Base-by-base conservation (phyloP, 2,888 invertebrate genomes). In the Cylloceria caligata region DNA sequence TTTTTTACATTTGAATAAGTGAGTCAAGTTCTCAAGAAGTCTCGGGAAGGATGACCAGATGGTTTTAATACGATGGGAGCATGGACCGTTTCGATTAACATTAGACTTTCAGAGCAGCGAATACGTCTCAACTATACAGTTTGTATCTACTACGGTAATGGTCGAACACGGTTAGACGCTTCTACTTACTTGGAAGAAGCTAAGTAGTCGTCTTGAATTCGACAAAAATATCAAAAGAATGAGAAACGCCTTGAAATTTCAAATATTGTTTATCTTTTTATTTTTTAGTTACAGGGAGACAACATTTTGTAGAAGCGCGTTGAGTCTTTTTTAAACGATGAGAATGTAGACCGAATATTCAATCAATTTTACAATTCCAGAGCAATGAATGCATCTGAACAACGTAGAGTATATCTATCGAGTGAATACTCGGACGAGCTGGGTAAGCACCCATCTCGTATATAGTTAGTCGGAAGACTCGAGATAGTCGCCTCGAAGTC, bases 401-500 rank as follows among this genome's bases (percentile, higher is more conserved):
- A 3, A 16, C 52, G 11, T 0, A 2, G 9, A 24, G 9, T 52
- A 24, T 24, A 52, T 52, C 52, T 9, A 24, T 2, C 9, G 6
- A 16, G 3, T 34, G n/a, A 36, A 34, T 7, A 16, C 16, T 16
- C 34, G 7, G 30, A 60, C 9, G 60, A 34, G 60, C 19, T 60
- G 60, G 34, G 34, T 16, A 36, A n/a, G n/a, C n/a, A n/a, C n/a
- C n/a, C n/a, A n/a, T n/a, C n/a, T n/a, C 36, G 34, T 60, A 60
- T 36, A 27, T 16, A 42, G 19, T 49, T 36, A 57, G 27, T 42
- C 52, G 36, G 42, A 34, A 76, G 49, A 24, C 42, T 55, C 47
- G 62, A 24, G 60, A 57, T 65, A 71, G 82, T 76, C 82, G 79
- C 72, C 81, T 36, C 42, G 2, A 57, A 78, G 81, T 82, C 81